phyloP scores from a whole-genome alignment of 2,113 vertebrate species.

The Brachypteracias leptosomus region DNA sequence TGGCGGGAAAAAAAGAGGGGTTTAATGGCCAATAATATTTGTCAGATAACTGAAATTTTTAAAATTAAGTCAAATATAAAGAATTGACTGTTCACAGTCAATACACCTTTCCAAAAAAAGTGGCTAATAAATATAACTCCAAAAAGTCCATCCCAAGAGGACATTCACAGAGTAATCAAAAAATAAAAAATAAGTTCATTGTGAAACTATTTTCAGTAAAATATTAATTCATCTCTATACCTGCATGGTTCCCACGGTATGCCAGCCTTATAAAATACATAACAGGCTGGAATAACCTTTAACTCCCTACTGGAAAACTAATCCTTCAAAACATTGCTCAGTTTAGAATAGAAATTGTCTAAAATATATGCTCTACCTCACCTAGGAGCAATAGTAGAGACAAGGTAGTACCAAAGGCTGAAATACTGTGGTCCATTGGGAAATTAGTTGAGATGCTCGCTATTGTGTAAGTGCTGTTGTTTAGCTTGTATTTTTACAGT shows the following conservation, averaged over 20 bases:
- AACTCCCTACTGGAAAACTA: neutral
- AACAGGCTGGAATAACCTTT: neutral
- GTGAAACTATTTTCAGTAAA: neutral
- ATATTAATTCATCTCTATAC: neutral
- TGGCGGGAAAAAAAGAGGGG: neutral
- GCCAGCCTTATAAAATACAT: neutral
- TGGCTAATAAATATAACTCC: neutral
- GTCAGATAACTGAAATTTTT: neutral
- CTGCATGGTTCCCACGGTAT: neutral
- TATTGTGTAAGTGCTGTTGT: neutral
- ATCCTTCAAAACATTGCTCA: neutral
- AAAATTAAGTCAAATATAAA: neutral
- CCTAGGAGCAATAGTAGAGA: neutral
- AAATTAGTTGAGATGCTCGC: neutral
- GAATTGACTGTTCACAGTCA: neutral
- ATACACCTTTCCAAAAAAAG: neutral
- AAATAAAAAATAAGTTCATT: neutral
- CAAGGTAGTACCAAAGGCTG: neutral
- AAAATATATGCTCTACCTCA: neutral
- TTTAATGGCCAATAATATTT: neutral
- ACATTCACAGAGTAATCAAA: neutral
- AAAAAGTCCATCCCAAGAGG: neutral
- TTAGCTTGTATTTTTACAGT: neutral
- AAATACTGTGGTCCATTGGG: neutral
- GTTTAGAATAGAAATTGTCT: neutral